These are phyloP conservation scores for Drosophila ogumai DNA, from an alignment of 1,140 invertebrate species.

Conservation along the genomic window DNA sequence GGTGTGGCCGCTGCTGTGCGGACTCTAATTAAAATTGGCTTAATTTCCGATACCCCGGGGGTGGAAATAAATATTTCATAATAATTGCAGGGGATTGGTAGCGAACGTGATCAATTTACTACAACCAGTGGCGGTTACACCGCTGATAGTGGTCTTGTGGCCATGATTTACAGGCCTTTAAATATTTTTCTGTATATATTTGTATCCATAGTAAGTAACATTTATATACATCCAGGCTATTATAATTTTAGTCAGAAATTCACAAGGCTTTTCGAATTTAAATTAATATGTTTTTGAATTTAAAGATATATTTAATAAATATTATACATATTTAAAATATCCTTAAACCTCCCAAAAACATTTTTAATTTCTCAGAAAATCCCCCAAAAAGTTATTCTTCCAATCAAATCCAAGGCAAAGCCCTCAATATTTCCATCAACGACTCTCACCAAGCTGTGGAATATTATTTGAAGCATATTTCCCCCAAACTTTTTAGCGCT, in stretches of 20 bases:
- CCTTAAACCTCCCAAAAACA: no score
- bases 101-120: conserved; percentile 16
- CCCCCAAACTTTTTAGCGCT: conserved; percentile 22
- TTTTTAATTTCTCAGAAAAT: background rate
- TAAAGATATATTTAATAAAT: background rate
- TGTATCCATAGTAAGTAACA: no score
- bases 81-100: conserved; percentile 26
- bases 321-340: background rate
- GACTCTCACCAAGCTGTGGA: background rate
- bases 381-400: background rate
- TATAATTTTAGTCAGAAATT: background rate
- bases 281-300: background rate
- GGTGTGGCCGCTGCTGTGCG: background rate
- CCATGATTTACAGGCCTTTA: background rate
- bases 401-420: background rate
- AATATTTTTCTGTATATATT: background rate
- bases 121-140: background rate
- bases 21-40: conserved; percentile 72
- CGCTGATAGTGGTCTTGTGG: background rate
- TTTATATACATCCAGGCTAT: background rate
- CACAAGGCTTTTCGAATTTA: no score
- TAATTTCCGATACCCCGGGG: conserved; percentile 60
- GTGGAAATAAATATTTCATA: conserved; percentile 59
- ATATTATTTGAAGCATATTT: conserved; percentile 1
- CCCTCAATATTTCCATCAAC: no score